Evolutionary conservation across 2,113 vertebrate genomes (phyloP).

Genomic region (Conger conger): DNA sequence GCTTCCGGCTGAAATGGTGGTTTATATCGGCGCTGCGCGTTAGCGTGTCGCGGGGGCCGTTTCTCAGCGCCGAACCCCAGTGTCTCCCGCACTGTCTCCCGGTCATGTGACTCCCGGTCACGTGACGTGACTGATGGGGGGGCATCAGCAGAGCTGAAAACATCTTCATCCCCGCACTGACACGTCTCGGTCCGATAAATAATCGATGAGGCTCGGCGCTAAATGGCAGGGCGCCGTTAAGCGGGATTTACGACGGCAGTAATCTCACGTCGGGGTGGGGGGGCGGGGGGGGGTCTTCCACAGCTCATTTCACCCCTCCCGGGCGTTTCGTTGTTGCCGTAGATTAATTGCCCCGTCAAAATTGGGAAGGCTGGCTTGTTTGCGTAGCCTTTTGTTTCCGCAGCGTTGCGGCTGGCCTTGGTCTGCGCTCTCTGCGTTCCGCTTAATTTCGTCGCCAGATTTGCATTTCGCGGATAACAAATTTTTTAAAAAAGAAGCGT

Average conservation of each 20-base stretch:
- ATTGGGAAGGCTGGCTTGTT: neutral
- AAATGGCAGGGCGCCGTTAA: conserved; percentile 58
- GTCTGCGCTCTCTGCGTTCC: neutral
- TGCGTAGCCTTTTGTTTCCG: neutral
- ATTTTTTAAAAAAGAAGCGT: neutral
- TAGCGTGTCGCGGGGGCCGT: neutral
- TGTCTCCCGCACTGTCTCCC: too few relatives aligned
- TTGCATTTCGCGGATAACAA: neutral
- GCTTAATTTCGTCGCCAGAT: neutral
- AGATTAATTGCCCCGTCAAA: neutral
- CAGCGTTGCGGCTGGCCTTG: neutral
- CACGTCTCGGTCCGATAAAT: conserved; percentile 64
- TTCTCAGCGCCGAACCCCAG: too few relatives aligned
- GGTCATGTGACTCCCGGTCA: too few relatives aligned
- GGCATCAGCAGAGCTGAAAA: conserved; percentile 63
- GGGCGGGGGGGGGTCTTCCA: neutral
- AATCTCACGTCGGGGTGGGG: conserved; percentile 35
- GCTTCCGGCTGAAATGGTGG: neutral
- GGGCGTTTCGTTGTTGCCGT: conserved; percentile 22
- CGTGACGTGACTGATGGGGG: conserved; percentile 68
- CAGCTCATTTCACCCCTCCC: neutral
- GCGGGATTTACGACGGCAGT: conserved; percentile 63
- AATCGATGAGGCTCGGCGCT: conserved; percentile 55
- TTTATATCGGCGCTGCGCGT: neutral
- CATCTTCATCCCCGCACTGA: conserved; percentile 70